These are phyloP conservation scores for Crocidura indochinensis DNA, from an alignment of 2,797 vertebrate species.

Conservation along the genomic window DNA sequence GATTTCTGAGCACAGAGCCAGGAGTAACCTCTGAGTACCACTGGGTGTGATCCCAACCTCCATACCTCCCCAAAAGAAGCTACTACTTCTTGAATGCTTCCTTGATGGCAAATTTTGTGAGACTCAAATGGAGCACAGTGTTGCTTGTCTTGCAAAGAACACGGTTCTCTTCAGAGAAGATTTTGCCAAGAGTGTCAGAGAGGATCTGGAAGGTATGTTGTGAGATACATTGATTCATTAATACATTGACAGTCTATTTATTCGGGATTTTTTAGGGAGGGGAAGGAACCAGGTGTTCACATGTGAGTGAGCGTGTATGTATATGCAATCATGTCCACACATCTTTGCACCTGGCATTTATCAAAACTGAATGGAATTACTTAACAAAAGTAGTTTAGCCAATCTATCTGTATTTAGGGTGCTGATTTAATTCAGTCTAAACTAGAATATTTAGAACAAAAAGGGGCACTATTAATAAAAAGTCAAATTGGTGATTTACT, in stretches of 20 bases:
- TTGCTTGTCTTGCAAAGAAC: neutral
- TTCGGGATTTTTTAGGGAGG: too few species aligned
- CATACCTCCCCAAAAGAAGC: too few species aligned
- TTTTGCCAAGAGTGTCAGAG: too few species aligned
- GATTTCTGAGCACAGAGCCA: too few species aligned
- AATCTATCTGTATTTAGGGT: neutral
- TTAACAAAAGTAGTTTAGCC: constrained; percentile 26
- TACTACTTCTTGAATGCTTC: neutral
- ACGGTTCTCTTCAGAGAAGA: neutral
- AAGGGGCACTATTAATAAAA: constrained; percentile 7
- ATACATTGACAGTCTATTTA: neutral
- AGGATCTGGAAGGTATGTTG: neutral
- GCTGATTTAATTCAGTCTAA: neutral
- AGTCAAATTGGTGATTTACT: neutral
- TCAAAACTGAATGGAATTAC: neutral
- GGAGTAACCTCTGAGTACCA: too few species aligned
- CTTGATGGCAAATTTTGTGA: neutral
- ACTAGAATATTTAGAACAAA: neutral
- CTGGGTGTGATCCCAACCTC: too few species aligned
- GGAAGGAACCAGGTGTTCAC: neutral
- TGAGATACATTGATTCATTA: neutral
- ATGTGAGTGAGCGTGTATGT: too few species aligned
- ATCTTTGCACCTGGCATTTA: neutral
- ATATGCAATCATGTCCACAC: fast-evolving
- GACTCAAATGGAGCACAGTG: neutral